Conservation (phyloP, 2,113 vertebrate genomes). For the Austrofundulus limnaeus region DNA sequence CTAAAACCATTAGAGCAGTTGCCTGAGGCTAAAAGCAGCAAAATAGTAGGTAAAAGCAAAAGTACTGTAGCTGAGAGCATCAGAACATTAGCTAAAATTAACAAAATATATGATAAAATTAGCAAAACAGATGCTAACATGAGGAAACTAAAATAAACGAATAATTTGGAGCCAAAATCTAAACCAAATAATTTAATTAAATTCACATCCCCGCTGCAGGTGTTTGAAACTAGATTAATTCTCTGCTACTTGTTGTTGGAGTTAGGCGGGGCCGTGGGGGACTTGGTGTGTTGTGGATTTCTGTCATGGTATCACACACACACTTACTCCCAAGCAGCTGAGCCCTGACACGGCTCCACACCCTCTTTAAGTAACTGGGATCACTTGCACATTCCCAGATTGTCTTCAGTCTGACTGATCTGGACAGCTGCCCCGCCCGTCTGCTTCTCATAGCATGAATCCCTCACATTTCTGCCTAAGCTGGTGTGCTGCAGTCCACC, state of each 20-base stretch:
- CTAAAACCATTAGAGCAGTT: no score
- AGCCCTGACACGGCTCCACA: conserved; percentile 49
- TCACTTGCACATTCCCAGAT: conserved; percentile 72
- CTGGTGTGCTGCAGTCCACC: conserved; percentile 54
- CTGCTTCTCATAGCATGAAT: conserved; percentile 48
- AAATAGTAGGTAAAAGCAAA: no score
- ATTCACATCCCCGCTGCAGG: neutral
- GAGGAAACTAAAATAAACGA: no score
- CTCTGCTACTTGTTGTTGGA: conserved; percentile 4
- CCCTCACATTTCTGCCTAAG: conserved; percentile 67
- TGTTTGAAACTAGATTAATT: conserved; percentile 1
- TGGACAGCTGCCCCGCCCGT: conserved; percentile 77
- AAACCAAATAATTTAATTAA: neutral
- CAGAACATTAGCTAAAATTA: no score
- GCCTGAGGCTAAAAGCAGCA: no score
- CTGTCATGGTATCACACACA: conserved; percentile 23
- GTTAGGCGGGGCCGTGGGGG: conserved; percentile 21
- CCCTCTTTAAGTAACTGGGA: conserved; percentile 53
- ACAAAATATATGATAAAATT: no score
- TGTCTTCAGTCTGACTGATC: conserved; percentile 64
- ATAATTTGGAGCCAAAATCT: no score
- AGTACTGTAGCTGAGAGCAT: no score
- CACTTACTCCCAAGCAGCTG: conserved; percentile 49
- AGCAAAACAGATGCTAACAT: no score
- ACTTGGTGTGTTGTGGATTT: conserved; percentile 21